A percentile compares a stretch with the other conserved stretches of the same genome.
phyloP scores from a whole-genome alignment of 2,113 vertebrate genomes.

The Thunnus maccoyii region DNA sequence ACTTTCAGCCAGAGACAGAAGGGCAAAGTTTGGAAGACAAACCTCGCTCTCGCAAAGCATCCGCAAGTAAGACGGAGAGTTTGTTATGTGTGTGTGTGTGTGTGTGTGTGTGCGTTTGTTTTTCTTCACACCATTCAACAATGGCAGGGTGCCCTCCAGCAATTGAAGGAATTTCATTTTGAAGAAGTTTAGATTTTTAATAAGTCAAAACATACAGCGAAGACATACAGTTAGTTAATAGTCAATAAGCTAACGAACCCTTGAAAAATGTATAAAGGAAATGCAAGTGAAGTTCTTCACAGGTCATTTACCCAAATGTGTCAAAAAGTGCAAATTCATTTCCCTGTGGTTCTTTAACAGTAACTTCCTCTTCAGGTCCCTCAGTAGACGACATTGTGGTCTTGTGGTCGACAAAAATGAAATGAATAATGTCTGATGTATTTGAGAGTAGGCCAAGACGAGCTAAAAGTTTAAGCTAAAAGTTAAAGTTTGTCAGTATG shows the following conservation, averaged over 20 bases:
- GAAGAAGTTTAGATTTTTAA: background rate
- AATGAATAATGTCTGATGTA: too few species aligned
- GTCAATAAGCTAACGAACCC: too few species aligned
- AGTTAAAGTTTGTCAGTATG: too few species aligned
- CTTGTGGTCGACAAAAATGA: too few species aligned
- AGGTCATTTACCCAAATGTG: background rate
- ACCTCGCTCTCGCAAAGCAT: conserved; percentile 95
- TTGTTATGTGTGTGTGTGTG: background rate
- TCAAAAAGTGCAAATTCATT: background rate
- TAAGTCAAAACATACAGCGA: background rate
- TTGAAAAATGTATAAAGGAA: too few species aligned
- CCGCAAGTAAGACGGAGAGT: conserved; percentile 86
- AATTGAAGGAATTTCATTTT: too few species aligned
- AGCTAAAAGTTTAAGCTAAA: too few species aligned
- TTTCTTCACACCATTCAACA: background rate
- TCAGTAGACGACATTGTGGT: too few species aligned
- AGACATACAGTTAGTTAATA: background rate
- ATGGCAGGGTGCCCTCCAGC: too few species aligned
- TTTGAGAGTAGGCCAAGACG: too few species aligned
- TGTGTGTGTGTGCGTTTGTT: background rate
- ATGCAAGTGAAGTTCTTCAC: too few species aligned
- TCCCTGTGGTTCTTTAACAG: background rate
- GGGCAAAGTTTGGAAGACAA: conserved; percentile 85
- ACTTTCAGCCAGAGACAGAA: conserved; percentile 70
- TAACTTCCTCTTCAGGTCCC: too few species aligned